Evolutionary conservation across 92 coral and sea anemone species (phyloP), one percentile per base, ranked within the genome.

Genomic region (Paramuricea clavata): DNA sequence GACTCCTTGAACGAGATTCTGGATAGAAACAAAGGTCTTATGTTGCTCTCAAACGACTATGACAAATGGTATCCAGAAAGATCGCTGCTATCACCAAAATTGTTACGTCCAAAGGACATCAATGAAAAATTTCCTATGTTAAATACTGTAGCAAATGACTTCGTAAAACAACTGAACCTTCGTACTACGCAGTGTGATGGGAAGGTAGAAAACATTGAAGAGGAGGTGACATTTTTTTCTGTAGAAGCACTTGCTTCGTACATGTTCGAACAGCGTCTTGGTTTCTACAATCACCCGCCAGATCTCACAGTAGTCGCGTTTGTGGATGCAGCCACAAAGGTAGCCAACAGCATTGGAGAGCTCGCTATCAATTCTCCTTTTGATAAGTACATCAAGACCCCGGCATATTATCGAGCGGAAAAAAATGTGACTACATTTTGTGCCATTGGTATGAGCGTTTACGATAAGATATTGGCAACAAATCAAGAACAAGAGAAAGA

Each of bases 21-120:
- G 1, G 62, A 54, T n/a, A 19, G 22, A 54, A 21, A 54, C n/a
- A 10, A 10, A 39, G 10, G 44, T 39, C 44, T 39, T 39, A 10
- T 1, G 62, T 8, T 67, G 1, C 1, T 1, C 22, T 30, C 9
- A 0, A 67, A 67, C n/a, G 41, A 67, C 23, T 22, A 22, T 16
- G 74, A 67, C 21, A 30, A 0, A 16, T 94, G 98, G 98, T 70
- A 88, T 73, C 41, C 74, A 22, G 90, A 89, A 26, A 87, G 97
- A 12, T 85, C 69, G 16, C 78, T 61, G 0, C 85, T 92, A 26
- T 87, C 85, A 67, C 83, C 88, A 31, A 87, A 83, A 15, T 52
- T 92, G 82, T 69, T 92, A 33, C 70, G 74, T 32, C 97, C 97
- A 19, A 89, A 81, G 42, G 82, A 78, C 22, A 86, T 94, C 25